Evolutionary conservation across 2,888 invertebrate genomes (phyloP).

Genomic region (Perithous albicinctus): DNA sequence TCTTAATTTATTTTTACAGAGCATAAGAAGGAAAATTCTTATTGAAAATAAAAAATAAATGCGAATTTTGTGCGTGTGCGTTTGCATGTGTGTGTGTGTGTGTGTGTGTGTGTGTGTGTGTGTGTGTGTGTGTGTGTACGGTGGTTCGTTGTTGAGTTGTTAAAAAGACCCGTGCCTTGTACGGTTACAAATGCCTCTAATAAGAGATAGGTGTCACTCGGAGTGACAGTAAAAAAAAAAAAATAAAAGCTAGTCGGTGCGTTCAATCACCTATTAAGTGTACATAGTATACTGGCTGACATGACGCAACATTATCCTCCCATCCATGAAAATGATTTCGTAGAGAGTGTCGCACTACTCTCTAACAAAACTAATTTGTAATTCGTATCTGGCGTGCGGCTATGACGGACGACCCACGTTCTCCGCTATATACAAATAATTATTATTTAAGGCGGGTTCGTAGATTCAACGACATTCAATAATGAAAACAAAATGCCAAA

Average conservation of each 20-base stretch:
- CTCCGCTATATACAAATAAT: neutral
- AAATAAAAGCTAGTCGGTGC: constrained; percentile 18
- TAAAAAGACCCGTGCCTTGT: constrained; percentile 26
- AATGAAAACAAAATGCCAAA: neutral
- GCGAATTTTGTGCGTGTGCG: too few species aligned
- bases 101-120: too few species aligned
- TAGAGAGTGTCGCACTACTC: constrained; percentile 9
- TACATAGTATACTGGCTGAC: neutral
- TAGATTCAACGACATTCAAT: constrained; percentile 8
- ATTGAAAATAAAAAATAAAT: too few species aligned
- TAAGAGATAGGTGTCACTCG: constrained; percentile 31
- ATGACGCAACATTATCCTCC: constrained; percentile 12
- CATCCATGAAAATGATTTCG: constrained; percentile 27
- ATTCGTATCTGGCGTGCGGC: constrained; percentile 7
- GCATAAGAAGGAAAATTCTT: too few species aligned
- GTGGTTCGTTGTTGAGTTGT: constrained; percentile 33
- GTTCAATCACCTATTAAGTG: constrained; percentile 32
- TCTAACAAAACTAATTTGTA: constrained; percentile 37
- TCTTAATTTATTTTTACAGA: too few species aligned
- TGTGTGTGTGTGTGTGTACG: too few species aligned
- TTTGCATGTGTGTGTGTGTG: too few species aligned
- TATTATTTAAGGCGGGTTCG: neutral
- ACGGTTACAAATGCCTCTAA: constrained; percentile 25
- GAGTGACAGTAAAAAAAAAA: constrained; percentile 29
- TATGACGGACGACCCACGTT: neutral